Evolutionary conservation across 2,888 invertebrate genomes (phyloP).

Genomic region (Suillia variegata): DNA sequence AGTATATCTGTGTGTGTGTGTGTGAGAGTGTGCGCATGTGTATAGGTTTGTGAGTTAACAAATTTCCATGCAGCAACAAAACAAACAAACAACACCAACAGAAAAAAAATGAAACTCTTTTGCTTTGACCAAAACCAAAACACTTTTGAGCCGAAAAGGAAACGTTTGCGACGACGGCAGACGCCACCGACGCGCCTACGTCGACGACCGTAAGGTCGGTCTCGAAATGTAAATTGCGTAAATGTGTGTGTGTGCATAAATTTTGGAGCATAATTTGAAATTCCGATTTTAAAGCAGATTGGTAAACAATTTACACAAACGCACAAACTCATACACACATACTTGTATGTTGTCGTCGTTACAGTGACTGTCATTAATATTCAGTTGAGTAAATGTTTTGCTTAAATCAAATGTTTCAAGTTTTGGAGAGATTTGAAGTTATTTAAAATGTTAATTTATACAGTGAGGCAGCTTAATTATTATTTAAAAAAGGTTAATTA

Average conservation of each 20-base stretch:
- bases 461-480: too few species aligned
- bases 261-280: conserved; percentile 51
- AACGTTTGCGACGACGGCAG: too few species aligned
- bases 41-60: background rate
- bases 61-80: background rate
- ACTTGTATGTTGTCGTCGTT: background rate
- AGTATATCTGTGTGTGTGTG: background rate
- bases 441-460: too few species aligned
- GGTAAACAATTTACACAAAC: conserved; percentile 55
- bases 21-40: background rate
- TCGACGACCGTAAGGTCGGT: background rate
- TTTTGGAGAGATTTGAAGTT: too few species aligned
- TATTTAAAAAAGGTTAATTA: too few species aligned
- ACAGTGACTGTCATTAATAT: too few species aligned
- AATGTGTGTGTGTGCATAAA: conserved; percentile 51
- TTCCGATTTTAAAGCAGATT: conserved; percentile 54
- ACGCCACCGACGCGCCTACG: background rate
- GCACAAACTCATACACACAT: conserved; percentile 24
- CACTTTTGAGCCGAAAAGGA: background rate
- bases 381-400: too few species aligned
- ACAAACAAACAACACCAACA: too few species aligned
- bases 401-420: too few species aligned
- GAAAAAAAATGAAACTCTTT: too few species aligned
- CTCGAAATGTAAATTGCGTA: conserved; percentile 44
- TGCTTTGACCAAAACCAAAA: background rate